These are phyloP conservation scores for Dascillus cervinus DNA, from an alignment of 2,888 invertebrate genomes.

Conservation along the genomic window DNA sequence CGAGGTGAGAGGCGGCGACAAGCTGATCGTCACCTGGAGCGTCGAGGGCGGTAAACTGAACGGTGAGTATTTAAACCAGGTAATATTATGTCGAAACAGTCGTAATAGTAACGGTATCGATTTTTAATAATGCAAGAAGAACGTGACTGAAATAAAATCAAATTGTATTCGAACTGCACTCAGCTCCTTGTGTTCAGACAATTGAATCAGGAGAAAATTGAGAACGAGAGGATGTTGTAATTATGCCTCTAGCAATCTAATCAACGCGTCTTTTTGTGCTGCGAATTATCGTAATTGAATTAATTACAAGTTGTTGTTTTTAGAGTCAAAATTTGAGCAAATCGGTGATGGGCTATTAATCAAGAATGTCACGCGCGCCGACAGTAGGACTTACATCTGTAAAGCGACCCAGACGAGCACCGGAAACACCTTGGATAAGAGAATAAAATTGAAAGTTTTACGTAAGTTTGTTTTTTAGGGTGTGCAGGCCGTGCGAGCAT, in stretches of 20 bases:
- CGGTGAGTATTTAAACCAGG: conserved; percentile 51
- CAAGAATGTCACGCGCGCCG: conserved; percentile 47
- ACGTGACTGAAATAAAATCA: conserved; percentile 17
- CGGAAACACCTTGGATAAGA: conserved; percentile 47
- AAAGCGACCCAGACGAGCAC: conserved; percentile 48
- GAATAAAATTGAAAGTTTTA: conserved; percentile 50
- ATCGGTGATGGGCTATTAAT: conserved; percentile 51
- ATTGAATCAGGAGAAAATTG: background rate
- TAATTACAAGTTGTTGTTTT: conserved; percentile 16
- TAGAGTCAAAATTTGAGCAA: conserved; percentile 42
- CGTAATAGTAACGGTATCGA: conserved; percentile 17
- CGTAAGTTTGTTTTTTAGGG: conserved; percentile 44
- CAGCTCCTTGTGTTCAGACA: background rate
- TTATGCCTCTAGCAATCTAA: no score
- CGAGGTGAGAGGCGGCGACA: conserved; percentile 50
- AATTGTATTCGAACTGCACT: no score
- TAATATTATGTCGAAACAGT: no score
- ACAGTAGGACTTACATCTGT: conserved; percentile 52
- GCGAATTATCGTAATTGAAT: no score
- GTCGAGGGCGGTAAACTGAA: conserved; percentile 64
- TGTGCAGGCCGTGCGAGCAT: conserved; percentile 15
- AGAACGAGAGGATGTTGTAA: no score
- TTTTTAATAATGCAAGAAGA: conserved; percentile 16
- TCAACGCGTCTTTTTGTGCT: no score
- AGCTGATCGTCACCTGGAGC: conserved; percentile 69